Conservation (phyloP, 2,888 invertebrate genomes). For the Drosophila bunnanda region DNA sequence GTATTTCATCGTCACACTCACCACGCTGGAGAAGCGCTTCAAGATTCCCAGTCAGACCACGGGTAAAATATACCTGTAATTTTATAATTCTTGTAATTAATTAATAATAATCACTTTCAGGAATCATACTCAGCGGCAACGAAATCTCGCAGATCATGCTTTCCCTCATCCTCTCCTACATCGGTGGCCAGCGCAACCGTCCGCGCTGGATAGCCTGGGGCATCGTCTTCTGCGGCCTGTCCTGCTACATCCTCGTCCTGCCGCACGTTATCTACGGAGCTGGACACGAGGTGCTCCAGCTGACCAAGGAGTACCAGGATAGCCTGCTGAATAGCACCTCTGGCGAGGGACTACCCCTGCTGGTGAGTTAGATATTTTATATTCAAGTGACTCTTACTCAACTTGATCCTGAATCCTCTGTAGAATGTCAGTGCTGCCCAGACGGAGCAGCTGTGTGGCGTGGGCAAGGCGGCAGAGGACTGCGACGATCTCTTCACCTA, state of each 20-base stretch:
- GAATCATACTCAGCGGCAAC: conserved; percentile 88
- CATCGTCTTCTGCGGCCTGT: conserved; percentile 87
- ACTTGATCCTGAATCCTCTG: background rate
- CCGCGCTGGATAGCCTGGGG: conserved; percentile 89
- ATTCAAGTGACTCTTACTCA: background rate
- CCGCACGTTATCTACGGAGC: conserved; percentile 88
- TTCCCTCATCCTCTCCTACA: conserved; percentile 87
- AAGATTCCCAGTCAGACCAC: conserved; percentile 89
- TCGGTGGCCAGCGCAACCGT: conserved; percentile 88
- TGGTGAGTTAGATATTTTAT: conserved; percentile 60
- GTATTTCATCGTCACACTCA: conserved; percentile 88
- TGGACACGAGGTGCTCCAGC: conserved; percentile 85
- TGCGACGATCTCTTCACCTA: conserved; percentile 85
- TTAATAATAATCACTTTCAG: conserved; percentile 76
- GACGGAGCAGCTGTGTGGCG: conserved; percentile 76
- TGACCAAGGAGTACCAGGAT: conserved; percentile 84
- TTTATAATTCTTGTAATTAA: background rate
- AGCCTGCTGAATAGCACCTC: conserved; percentile 43
- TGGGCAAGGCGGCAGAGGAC: conserved; percentile 75
- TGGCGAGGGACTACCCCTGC: conserved; percentile 54
- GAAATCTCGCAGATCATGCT: conserved; percentile 89
- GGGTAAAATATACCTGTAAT: conserved; percentile 84
- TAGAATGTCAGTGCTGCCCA: conserved; percentile 68
- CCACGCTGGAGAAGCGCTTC: conserved; percentile 89
- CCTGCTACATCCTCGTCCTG: conserved; percentile 87